Conservation (phyloP, 2,797 vertebrate genomes). For the Enteromius mattozi region DNA sequence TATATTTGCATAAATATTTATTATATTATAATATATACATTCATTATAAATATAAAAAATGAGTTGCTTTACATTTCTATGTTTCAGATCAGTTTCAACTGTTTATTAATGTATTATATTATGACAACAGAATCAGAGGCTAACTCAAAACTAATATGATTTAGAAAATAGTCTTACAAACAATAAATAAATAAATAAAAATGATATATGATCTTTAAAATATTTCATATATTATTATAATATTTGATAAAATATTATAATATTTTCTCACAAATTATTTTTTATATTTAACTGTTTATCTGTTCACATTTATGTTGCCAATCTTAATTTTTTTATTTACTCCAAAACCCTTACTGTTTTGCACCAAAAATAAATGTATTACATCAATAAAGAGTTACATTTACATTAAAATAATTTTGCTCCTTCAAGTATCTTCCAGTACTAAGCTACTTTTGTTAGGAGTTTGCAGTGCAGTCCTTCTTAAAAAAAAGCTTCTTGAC, state of each 20-base stretch:
- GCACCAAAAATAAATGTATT: background rate
- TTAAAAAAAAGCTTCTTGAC: background rate
- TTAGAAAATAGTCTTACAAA: background rate
- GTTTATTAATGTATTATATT: background rate
- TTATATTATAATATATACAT: background rate
- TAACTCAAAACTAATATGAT: background rate
- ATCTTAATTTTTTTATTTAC: background rate
- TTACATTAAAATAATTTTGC: background rate
- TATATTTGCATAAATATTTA: background rate
- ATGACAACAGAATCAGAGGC: background rate
- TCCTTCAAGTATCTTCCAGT: background rate
- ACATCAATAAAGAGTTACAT: background rate
- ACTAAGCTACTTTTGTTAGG: background rate
- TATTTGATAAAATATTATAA: background rate
- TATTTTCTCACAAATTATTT: background rate
- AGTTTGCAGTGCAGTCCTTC: background rate
- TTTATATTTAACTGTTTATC: background rate
- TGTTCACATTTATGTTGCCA: background rate
- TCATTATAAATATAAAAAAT: background rate
- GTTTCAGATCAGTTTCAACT: background rate
- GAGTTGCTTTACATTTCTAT: background rate
- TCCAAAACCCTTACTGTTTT: background rate
- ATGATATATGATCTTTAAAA: background rate
- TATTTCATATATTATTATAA: background rate
- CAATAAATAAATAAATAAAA: background rate